Evolutionary conservation across 2,113 vertebrate species (phyloP).

Genomic region (Centropus bengalensis): DNA sequence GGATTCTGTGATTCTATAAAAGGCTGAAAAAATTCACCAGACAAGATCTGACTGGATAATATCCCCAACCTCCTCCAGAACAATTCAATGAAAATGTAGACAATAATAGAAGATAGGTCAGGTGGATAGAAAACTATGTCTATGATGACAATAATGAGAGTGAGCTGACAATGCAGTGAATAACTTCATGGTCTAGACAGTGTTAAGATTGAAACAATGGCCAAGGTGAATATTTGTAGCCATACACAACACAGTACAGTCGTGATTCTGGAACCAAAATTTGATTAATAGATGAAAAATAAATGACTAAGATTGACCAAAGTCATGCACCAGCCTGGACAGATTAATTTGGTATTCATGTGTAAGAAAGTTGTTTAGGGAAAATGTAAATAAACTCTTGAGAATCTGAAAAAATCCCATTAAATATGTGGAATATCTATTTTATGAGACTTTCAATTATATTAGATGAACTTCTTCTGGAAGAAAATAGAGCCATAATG

Average conservation of each 20-base stretch:
- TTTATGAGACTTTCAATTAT: not conserved
- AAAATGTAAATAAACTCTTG: not conserved
- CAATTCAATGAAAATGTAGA: not conserved
- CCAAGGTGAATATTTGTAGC: not conserved
- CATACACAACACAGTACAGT: not conserved
- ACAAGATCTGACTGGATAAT: not conserved
- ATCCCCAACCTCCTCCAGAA: not conserved
- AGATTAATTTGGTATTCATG: not conserved
- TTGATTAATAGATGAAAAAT: not conserved
- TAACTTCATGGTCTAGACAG: not conserved
- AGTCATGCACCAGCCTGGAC: not conserved
- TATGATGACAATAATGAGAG: not conserved
- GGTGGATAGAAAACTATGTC: not conserved
- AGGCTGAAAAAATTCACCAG: not conserved
- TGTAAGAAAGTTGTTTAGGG: not conserved
- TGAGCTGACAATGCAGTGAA: not conserved
- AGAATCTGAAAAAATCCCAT: not conserved
- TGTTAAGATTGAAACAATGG: not conserved
- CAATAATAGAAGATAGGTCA: not conserved
- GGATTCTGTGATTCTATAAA: not conserved
- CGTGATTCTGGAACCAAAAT: not conserved
- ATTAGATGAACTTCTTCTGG: not conserved
- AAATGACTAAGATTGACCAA: not conserved
- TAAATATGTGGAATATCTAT: not conserved
- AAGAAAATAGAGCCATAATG: not conserved